These are phyloP conservation scores for Delia radicum DNA, from an alignment of 1,140 invertebrate genomes.

Conservation along the genomic window DNA sequence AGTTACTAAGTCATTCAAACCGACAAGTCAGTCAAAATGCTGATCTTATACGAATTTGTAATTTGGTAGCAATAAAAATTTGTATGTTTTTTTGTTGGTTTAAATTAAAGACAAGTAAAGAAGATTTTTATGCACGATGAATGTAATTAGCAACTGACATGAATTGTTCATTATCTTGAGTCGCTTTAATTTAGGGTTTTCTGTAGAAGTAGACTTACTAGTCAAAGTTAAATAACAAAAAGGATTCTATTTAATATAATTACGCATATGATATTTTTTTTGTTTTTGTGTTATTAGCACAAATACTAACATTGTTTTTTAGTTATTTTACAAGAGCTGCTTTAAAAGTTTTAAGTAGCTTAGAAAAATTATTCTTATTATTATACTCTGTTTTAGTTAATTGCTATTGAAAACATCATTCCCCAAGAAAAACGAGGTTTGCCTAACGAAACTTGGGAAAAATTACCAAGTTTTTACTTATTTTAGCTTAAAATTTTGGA, in stretches of 20 bases:
- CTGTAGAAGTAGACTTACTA: neutral
- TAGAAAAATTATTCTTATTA: too few species aligned
- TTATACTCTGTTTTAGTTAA: too few species aligned
- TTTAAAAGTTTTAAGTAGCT: too few species aligned
- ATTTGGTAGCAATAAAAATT: neutral
- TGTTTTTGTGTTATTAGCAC: neutral
- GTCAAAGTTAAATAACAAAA: neutral
- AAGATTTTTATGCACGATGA: slow-evolving; percentile 13
- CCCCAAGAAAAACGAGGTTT: too few species aligned
- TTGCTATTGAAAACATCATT: too few species aligned
- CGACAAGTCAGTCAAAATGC: neutral
- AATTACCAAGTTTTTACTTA: too few species aligned
- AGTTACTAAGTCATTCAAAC: neutral
- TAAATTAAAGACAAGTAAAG: slow-evolving; percentile 2
- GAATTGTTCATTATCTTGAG: slow-evolving; percentile 20
- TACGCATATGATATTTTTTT: too few species aligned
- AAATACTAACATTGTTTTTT: neutral
- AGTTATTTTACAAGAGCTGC: too few species aligned
- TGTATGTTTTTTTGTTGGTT: slow-evolving; percentile 5
- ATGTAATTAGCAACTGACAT: slow-evolving; percentile 23
- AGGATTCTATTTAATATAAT: neutral
- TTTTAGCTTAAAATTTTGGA: too few species aligned
- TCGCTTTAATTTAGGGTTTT: neutral
- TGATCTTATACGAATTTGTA: neutral
- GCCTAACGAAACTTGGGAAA: too few species aligned